Evolutionary conservation across 2,888 invertebrate species (phyloP), one percentile per base, ranked within the genome.

Genomic region (Tryphoninae sp.): DNA sequence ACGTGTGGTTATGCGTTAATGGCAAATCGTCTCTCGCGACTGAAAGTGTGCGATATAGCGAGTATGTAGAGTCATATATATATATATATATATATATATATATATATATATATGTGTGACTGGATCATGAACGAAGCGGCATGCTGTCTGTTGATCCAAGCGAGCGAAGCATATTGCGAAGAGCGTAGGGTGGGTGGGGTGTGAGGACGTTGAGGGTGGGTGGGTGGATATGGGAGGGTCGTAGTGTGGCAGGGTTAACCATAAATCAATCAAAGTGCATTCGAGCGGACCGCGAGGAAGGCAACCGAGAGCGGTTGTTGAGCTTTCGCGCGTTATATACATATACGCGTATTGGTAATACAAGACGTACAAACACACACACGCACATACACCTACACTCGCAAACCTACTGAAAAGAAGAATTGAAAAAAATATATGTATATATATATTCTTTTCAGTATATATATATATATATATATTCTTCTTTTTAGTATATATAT

Each of bases 241-340:
- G 85, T 61, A 80, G 84, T 78, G 82, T 86, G 88, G 84, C 87
- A 86, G 88, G 86, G 89, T 88, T 86, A 86, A 85, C 86, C 87
- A 87, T 89, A 89, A 89, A 89, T 89, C 89, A 89, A 89, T 89
- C 89, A 88, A 83, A 78, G 78, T 83, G 84, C 84, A 86, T 86
- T 84, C 79, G 83, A 84, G 83, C 80, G 81, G 77, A 82, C 78
- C 80, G 80, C 45, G 75, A 76, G 73, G 77, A 78, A 81, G 76
- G 80, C 76, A 82, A 78, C 80, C 83, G 80, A 82, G 80, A 82
- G 82, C 81, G 78, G 83, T 81, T 77, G 81, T 78, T 81, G 79
- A 83, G 82, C 81, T 81, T 78, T 74, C 74, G 69, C 67, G 77
- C 76, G 73, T 73, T 77, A 51, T 73, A 73, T 72, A 84, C 73